These are phyloP conservation scores for Oryzias melastigma DNA, from an alignment of 2,113 vertebrate genomes.

Conservation along the genomic window DNA sequence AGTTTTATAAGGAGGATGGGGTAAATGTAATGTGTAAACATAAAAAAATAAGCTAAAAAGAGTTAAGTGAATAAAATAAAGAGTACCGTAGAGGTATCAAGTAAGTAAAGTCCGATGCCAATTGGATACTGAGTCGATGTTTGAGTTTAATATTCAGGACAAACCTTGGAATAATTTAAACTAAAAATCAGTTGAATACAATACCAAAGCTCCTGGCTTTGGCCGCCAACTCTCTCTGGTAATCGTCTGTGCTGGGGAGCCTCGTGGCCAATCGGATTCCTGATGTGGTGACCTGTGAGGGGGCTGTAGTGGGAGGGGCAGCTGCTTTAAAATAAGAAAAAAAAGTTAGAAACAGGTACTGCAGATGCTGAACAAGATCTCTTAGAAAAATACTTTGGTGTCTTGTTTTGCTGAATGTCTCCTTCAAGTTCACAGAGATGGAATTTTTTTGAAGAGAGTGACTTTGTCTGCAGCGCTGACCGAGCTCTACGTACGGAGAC, in stretches of 20 bases:
- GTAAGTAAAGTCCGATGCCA: too few relatives aligned
- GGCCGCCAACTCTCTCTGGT: constrained; percentile 32
- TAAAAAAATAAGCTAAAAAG: too few relatives aligned
- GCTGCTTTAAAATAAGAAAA: constrained; percentile 19
- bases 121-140: too few relatives aligned
- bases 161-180: too few relatives aligned
- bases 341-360: not conserved
- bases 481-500: constrained; percentile 23
- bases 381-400: not conserved
- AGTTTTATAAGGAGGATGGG: too few relatives aligned
- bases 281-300: not conserved
- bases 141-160: too few relatives aligned
- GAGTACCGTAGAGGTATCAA: too few relatives aligned
- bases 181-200: not conserved
- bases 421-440: constrained; percentile 1
- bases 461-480: constrained; percentile 5
- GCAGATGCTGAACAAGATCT: not conserved
- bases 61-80: too few relatives aligned
- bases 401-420: not conserved
- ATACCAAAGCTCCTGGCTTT: constrained; percentile 34
- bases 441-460: not conserved
- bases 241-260: constrained; percentile 26
- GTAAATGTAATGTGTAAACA: too few relatives aligned
- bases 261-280: not conserved
- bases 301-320: constrained; percentile 1